Base-by-base conservation (phyloP, 2,888 invertebrate genomes). In the Iselma pallidipennis region DNA sequence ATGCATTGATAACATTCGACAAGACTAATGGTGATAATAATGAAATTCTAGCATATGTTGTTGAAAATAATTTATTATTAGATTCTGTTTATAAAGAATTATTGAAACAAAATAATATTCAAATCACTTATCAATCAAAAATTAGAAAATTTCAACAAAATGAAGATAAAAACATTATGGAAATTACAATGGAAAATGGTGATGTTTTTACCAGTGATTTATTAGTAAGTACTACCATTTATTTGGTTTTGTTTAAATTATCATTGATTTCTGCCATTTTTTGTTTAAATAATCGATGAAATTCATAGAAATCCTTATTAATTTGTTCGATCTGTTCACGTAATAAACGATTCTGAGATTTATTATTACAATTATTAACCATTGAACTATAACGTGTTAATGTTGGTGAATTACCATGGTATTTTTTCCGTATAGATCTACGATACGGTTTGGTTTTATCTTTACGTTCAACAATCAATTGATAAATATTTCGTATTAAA, bases 1-100 rank as follows among this genome's bases (percentile, higher is more conserved):
- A 95, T 80, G 92, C 96, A 0, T 83, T 91, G 73, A 95, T 98
- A 66, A 88, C 91, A 63, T 97, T 98, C 79, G 91, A 12, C 4
- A 4, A 90, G 71, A 85, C 91, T 63, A 89, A 91, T 12, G 85
- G 90, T 65, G 82, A 89, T 71, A 83, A 86, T 21, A 87, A 90
- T 49, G 89, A 93, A 77, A 79, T 83, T 49, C 85, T 98, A 1
- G 95, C 96, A 0, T 95, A 92, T 78, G 92, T 98, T 69, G 92
- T 97, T 12, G 98, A 98, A 83, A 98, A 98, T 83, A 92, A 96
- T 82, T 85, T 96, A 4, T 85, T 98, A 49, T 81, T 94, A 2
- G 86, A 90, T 74, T 88, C 93, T 0, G 87, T 94, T 10, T 88
- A 87, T 71, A 85, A 83, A 62, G 87, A 89, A 75, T 66, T 82